Percentiles rank a stretch among this genome's conserved stretches.
phyloP scores from a whole-genome alignment of 2,888 invertebrate genomes.

The Mycalesis mineus region DNA sequence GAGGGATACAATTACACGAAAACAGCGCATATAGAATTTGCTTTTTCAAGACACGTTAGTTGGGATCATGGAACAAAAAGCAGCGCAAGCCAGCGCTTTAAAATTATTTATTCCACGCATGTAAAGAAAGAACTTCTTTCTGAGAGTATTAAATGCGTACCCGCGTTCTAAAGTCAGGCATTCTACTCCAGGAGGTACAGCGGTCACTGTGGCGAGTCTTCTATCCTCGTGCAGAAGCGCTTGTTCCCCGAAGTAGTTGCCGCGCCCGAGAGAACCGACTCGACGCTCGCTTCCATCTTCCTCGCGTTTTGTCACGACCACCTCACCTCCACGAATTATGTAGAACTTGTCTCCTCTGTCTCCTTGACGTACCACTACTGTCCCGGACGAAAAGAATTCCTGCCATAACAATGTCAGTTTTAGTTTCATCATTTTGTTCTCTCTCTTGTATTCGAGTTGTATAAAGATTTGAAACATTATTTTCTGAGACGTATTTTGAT shows the following conservation, averaged over 20 bases:
- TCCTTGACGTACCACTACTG: constrained; percentile 89
- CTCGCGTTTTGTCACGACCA: constrained; percentile 83
- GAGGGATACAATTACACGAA: too few relatives aligned
- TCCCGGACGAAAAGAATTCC: constrained; percentile 89
- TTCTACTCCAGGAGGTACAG: constrained; percentile 88
- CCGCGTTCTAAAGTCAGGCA: constrained; percentile 91
- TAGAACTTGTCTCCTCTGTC: constrained; percentile 94
- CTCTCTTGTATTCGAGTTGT: too few relatives aligned
- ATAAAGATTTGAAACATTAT: too few relatives aligned
- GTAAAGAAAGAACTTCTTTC: too few relatives aligned
- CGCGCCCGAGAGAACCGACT: constrained; percentile 84
- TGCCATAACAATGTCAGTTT: constrained; percentile 40
- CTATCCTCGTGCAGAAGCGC: constrained; percentile 91
- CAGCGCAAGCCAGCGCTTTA: too few relatives aligned
- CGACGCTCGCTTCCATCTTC: constrained; percentile 80
- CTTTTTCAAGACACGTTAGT: too few relatives aligned
- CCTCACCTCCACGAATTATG: constrained; percentile 91
- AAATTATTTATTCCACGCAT: too few relatives aligned
- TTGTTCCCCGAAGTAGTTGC: constrained; percentile 93
- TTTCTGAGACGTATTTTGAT: too few relatives aligned
- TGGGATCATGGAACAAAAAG: too few relatives aligned
- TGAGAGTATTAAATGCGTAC: constrained; percentile 76
- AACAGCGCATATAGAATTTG: too few relatives aligned
- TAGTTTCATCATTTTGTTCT: background rate
- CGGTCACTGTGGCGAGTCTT: constrained; percentile 93